Percentiles rank a stretch among this genome's conserved stretches.
Conservation (phyloP, 1,140 invertebrate genomes). For the Asobara japonica region DNA sequence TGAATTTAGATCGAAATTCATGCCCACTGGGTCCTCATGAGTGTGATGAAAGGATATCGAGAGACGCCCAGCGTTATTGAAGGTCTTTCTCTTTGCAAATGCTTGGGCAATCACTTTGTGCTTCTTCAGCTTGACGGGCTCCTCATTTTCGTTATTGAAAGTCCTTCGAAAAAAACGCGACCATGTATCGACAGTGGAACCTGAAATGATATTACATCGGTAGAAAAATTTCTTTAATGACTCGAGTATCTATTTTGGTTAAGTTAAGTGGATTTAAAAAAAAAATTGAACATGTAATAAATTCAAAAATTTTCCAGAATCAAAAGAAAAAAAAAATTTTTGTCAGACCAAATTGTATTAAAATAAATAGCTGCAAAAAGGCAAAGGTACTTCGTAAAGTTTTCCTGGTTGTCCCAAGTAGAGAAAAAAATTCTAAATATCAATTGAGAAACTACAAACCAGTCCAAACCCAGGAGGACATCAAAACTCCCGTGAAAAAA, state of each 20-base stretch:
- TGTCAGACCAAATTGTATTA: too few species aligned
- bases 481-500: constrained; percentile 85
- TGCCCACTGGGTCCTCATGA: constrained; percentile 88
- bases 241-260: too few species aligned
- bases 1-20: constrained; percentile 86
- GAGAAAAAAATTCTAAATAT: too few species aligned
- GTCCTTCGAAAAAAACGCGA: constrained; percentile 81
- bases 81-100: constrained; percentile 86
- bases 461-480: constrained; percentile 96
- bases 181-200: constrained; percentile 84
- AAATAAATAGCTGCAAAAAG: too few species aligned
- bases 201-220: constrained; percentile 93
- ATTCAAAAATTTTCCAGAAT: too few species aligned
- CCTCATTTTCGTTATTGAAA: constrained; percentile 74
- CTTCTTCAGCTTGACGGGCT: constrained; percentile 81
- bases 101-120: constrained; percentile 92
- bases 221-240: too few species aligned
- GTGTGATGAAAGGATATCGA: constrained; percentile 87
- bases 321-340: too few species aligned
- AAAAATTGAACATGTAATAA: too few species aligned
- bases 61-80: constrained; percentile 82
- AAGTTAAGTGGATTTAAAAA: too few species aligned
- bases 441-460: too few species aligned
- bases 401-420: too few species aligned
- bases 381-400: too few species aligned